Evolutionary conservation across 2,113 vertebrate species (phyloP).

Genomic region (Paracanthobrama guichenoti): DNA sequence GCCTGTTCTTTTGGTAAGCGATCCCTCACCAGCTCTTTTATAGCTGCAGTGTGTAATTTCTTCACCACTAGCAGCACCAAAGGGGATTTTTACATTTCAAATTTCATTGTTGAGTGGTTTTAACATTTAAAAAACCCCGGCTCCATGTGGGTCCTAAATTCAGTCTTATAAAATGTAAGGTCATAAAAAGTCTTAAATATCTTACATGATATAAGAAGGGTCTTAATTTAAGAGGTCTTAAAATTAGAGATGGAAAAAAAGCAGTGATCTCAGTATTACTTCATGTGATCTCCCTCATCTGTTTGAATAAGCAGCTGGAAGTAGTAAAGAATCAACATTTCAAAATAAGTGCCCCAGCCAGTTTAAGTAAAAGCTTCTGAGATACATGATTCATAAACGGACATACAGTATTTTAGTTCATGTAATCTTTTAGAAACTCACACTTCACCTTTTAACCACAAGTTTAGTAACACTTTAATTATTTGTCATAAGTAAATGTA

Average conservation of each 20-base stretch:
- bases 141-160: not conserved
- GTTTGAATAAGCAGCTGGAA: not conserved
- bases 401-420: not conserved
- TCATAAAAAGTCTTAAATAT: not conserved
- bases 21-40: not conserved
- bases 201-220: not conserved
- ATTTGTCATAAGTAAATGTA: not conserved
- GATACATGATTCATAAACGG: not conserved
- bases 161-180: no score
- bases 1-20: constrained; percentile 96
- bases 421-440: not conserved
- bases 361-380: not conserved
- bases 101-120: no score
- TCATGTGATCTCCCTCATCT: not conserved
- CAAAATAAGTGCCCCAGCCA: not conserved
- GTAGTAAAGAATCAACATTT: not conserved
- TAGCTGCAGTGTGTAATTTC: not conserved
- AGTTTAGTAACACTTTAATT: not conserved
- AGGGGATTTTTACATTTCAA: not conserved
- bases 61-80: not conserved
- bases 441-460: not conserved
- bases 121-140: no score
- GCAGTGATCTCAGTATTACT: not conserved
- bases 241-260: not conserved
- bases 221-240: not conserved